These are phyloP conservation scores for Aurelia sp. DNA, from an alignment of 30 jellyfish, hydroid and myxozoan species.

Conservation along the genomic window DNA sequence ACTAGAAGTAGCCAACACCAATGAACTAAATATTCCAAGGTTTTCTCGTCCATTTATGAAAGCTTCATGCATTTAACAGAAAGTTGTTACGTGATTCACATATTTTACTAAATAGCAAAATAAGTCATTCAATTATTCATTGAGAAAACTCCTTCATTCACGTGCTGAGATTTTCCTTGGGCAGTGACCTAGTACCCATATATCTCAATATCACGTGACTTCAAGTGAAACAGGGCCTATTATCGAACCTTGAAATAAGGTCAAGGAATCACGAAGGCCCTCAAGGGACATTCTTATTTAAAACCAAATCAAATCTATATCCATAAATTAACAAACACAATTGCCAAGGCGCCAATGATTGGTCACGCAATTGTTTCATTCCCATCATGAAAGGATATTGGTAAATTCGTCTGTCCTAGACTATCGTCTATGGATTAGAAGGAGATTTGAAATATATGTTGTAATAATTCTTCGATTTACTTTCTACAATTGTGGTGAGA, in stretches of 20 bases:
- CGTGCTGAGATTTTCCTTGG: too few species aligned
- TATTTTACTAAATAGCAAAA: too few species aligned
- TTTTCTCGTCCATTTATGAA: too few species aligned
- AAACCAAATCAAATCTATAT: neutral
- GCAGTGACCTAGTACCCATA: too few species aligned
- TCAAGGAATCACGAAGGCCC: neutral
- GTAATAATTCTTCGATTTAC: neutral
- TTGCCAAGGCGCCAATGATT: neutral
- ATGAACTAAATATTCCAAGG: too few species aligned
- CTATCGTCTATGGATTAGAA: neutral
- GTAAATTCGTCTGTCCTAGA: neutral
- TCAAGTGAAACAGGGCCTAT: neutral
- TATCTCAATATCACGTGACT: too few species aligned
- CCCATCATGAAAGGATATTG: neutral
- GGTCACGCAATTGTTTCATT: constrained; percentile 1
- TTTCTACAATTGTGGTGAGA: neutral
- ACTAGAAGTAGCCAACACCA: too few species aligned
- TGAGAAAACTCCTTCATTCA: too few species aligned
- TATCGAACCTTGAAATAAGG: neutral
- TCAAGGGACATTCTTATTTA: neutral
- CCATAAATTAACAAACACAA: neutral
- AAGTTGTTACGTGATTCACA: too few species aligned
- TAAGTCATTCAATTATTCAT: too few species aligned
- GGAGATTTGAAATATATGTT: neutral
- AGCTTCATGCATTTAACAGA: too few species aligned